Percentiles rank a stretch among this genome's conserved stretches.
Evolutionary conservation across 2,797 vertebrate species (phyloP).

Genomic region (Chelon auratus): DNA sequence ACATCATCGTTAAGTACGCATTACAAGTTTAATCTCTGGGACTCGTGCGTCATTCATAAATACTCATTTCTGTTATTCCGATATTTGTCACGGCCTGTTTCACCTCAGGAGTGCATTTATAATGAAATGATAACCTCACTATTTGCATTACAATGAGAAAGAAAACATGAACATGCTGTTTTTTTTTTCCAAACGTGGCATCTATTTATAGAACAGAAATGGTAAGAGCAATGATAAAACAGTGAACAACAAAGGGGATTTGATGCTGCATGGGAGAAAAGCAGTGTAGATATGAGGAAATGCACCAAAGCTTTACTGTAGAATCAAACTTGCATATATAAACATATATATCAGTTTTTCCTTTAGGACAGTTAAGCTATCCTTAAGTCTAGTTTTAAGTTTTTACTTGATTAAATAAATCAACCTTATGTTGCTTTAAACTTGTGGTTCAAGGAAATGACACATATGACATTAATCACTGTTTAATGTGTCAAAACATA

Average conservation of each 20-base stretch:
- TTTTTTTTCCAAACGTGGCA: no score
- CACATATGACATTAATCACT: no score
- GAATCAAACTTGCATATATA: neutral
- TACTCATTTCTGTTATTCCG: slow-evolving; percentile 19
- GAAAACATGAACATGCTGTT: no score
- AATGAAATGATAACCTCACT: slow-evolving; percentile 3
- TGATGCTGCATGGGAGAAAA: neutral
- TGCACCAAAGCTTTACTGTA: neutral
- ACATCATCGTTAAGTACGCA: slow-evolving; percentile 59
- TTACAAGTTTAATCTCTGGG: slow-evolving; percentile 58
- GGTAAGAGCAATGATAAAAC: neutral
- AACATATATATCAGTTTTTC: neutral
- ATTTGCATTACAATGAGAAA: neutral
- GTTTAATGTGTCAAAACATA: no score
- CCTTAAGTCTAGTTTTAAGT: neutral
- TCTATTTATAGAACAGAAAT: no score
- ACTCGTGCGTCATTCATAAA: slow-evolving; percentile 70
- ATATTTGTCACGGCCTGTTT: slow-evolving; percentile 24
- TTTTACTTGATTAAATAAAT: neutral
- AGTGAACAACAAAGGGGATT: slow-evolving; percentile 6
- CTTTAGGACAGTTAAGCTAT: neutral
- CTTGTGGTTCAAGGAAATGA: neutral
- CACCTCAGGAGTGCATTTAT: slow-evolving; percentile 14
- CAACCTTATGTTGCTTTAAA: neutral
- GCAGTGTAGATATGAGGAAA: neutral